Percentiles rank a stretch among this genome's conserved stretches.
These are phyloP conservation scores for Cheilosia urbana DNA, from an alignment of 2,888 invertebrate species.

Conservation along the genomic window DNA sequence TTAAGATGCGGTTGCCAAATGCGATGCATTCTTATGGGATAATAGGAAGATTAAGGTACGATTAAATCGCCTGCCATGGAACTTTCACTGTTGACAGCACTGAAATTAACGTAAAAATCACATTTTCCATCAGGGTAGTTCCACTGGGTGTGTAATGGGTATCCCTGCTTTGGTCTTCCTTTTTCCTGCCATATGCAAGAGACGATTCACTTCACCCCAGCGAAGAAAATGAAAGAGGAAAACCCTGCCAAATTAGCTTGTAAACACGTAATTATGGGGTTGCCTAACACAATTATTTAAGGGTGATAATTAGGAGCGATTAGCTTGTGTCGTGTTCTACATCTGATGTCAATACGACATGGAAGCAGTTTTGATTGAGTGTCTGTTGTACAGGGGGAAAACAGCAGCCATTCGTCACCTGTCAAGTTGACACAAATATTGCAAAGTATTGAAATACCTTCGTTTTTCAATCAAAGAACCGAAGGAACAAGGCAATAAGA, in stretches of 20 bases:
- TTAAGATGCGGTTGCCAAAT: conserved; percentile 62
- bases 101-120: conserved; percentile 54
- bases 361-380: conserved; percentile 67
- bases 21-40: conserved; percentile 42
- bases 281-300: conserved; percentile 73
- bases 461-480: conserved; percentile 30
- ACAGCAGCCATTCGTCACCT: conserved; percentile 63
- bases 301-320: conserved; percentile 74
- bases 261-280: conserved; percentile 75
- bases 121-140: conserved; percentile 56
- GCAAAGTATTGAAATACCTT: conserved; percentile 29
- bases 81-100: conserved; percentile 40
- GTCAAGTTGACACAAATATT: conserved; percentile 56
- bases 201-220: conserved; percentile 52
- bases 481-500: conserved; percentile 59
- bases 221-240: conserved; percentile 17
- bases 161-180: conserved; percentile 1
- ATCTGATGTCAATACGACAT: conserved; percentile 67
- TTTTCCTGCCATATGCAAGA: conserved; percentile 55
- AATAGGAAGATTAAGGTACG: conserved; percentile 55
- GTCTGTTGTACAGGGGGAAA: conserved; percentile 9
- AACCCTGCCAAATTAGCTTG: conserved; percentile 75
- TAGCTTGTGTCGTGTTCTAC: conserved; percentile 69
- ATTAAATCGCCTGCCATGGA: conserved; percentile 48
- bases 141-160: not conserved